These are phyloP conservation scores for Zaprionus capensis DNA, from an alignment of 1,140 invertebrate genomes.

Conservation along the genomic window DNA sequence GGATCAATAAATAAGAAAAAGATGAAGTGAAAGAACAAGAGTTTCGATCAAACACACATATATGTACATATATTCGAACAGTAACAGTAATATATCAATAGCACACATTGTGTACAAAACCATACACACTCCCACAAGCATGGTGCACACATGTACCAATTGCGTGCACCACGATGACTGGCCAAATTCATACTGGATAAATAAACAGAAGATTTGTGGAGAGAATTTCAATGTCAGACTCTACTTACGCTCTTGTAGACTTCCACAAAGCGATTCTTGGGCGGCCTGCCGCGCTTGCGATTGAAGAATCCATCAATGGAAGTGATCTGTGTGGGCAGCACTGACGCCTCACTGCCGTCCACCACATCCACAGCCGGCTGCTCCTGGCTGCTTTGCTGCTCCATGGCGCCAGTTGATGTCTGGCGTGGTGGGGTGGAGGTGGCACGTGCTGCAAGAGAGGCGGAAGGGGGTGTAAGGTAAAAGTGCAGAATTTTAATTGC, in stretches of 20 bases:
- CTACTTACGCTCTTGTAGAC: constrained; percentile 91
- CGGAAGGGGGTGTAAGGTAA: neutral
- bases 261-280: constrained; percentile 96
- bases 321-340: constrained; percentile 73
- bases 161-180: neutral
- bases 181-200: neutral
- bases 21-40: too few species aligned
- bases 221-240: neutral
- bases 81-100: too few species aligned
- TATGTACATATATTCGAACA: too few species aligned
- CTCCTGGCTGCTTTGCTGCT: constrained; percentile 19
- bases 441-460: neutral
- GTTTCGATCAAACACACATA: too few species aligned
- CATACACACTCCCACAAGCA: too few species aligned
- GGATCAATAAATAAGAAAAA: too few species aligned
- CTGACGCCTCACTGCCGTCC: constrained; percentile 24
- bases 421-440: too few species aligned
- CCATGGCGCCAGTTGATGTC: constrained; percentile 11
- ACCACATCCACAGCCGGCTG: constrained; percentile 16
- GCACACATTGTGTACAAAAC: too few species aligned
- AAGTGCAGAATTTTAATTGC: constrained; percentile 39
- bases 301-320: constrained; percentile 87
- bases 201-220: neutral
- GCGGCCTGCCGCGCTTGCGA: constrained; percentile 94
- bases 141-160: neutral